A percentile compares a stretch with the other conserved stretches of the same genome.
Evolutionary conservation across 2,888 invertebrate genomes (phyloP).

Genomic region (Myopa tessellatipennis): DNA sequence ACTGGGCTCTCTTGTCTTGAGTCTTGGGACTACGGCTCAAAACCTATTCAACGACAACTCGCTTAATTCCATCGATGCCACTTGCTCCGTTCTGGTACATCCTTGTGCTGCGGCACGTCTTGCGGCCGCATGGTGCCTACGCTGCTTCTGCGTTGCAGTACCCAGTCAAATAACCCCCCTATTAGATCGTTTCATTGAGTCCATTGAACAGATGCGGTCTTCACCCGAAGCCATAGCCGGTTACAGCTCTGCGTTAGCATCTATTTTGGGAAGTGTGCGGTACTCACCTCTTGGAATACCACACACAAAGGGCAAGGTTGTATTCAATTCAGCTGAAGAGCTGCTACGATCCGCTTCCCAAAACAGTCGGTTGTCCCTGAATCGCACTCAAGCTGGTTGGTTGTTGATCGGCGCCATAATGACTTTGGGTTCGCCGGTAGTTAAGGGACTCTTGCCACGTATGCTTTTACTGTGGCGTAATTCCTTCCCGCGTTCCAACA

Average conservation of each 20-base stretch:
- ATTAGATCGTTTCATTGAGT: conserved; percentile 88
- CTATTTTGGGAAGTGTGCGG: conserved; percentile 90
- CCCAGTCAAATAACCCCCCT: conserved; percentile 95
- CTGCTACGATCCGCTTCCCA: conserved; percentile 94
- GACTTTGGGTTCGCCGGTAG: conserved; percentile 93
- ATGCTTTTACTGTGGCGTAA: conserved; percentile 97
- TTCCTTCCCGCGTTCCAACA: conserved; percentile 95
- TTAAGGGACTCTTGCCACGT: conserved; percentile 89
- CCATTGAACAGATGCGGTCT: conserved; percentile 88
- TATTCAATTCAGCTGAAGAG: conserved; percentile 98
- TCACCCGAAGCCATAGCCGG: conserved; percentile 90
- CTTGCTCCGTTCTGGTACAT: conserved; percentile 83
- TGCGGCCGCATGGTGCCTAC: conserved; percentile 94
- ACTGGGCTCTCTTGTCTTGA: conserved; percentile 87
- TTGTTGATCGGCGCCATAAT: conserved; percentile 95
- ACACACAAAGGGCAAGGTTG: conserved; percentile 95
- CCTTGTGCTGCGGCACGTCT: conserved; percentile 93
- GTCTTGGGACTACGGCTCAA: conserved; percentile 94
- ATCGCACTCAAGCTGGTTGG: conserved; percentile 98
- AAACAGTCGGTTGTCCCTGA: conserved; percentile 93
- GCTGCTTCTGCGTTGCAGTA: conserved; percentile 89
- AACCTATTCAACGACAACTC: conserved; percentile 90
- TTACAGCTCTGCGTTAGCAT: conserved; percentile 93
- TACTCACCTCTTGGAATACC: conserved; percentile 94
- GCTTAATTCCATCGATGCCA: conserved; percentile 75